These are phyloP conservation scores for Brachyopa scutellaris DNA, from an alignment of 2,888 invertebrate genomes.

Conservation along the genomic window DNA sequence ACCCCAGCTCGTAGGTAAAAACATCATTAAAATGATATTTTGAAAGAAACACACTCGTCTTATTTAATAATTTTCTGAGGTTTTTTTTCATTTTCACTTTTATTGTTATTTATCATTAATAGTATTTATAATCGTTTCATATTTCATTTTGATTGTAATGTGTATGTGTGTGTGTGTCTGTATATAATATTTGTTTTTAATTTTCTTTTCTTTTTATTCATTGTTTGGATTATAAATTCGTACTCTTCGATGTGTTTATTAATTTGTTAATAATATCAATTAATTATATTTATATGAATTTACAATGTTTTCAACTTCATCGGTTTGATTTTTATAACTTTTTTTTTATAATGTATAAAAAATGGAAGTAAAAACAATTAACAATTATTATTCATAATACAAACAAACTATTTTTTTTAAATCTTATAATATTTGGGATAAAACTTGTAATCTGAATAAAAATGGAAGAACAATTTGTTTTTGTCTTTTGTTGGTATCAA, in stretches of 20 bases:
- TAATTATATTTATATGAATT: conserved; percentile 51
- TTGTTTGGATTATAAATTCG: conserved; percentile 71
- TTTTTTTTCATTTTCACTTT: conserved; percentile 68
- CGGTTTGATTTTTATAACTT: conserved; percentile 18
- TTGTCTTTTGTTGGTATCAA: conserved; percentile 43
- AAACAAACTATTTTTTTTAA: conserved; percentile 33
- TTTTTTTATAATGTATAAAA: conserved; percentile 40
- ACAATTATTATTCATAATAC: conserved; percentile 50
- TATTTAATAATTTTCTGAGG: conserved; percentile 63
- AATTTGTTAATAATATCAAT: conserved; percentile 63
- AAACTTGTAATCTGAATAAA: conserved; percentile 62
- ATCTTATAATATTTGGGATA: conserved; percentile 57
- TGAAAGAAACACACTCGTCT: no score
- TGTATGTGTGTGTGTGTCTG: conserved; percentile 54
- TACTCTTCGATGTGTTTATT: conserved; percentile 73
- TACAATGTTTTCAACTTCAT: conserved; percentile 53
- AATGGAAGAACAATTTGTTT: conserved; percentile 71
- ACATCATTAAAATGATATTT: no score
- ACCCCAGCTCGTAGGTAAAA: no score
- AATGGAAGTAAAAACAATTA: conserved; percentile 55
- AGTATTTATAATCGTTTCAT: conserved; percentile 67
- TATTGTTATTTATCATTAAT: conserved; percentile 71
- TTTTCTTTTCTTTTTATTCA: conserved; percentile 36
- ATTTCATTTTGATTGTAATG: conserved; percentile 69
- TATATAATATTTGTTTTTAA: conserved; percentile 50